These are phyloP conservation scores for Sussaba pulchella DNA, from an alignment of 2,888 invertebrate species.

Conservation along the genomic window DNA sequence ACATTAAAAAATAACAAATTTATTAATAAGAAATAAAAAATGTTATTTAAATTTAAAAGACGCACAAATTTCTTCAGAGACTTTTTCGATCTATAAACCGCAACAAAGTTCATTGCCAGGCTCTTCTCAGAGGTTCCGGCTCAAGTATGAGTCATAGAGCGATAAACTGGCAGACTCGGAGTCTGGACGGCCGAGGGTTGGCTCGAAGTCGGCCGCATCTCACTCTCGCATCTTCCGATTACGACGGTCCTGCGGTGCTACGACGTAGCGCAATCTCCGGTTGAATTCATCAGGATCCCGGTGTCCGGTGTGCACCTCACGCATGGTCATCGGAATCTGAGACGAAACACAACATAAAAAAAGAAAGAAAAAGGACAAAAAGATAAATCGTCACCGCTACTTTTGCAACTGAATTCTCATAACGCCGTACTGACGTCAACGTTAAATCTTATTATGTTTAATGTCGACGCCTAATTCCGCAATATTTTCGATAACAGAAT, in stretches of 20 bases:
- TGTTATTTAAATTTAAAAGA: not conserved
- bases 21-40: not conserved
- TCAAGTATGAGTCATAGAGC: slow-evolving; percentile 25
- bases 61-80: not conserved
- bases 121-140: not conserved
- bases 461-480: not conserved
- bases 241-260: not conserved
- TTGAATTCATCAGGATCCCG: not conserved
- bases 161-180: slow-evolving; percentile 23
- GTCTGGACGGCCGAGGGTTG: slow-evolving; percentile 39
- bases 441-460: not conserved
- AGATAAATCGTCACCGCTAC: slow-evolving; percentile 2
- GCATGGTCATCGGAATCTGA: slow-evolving; percentile 3
- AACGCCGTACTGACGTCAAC: slow-evolving; percentile 20
- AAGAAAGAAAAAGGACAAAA: not conserved
- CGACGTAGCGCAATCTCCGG: not conserved
- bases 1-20: too few relatives aligned
- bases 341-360: not conserved
- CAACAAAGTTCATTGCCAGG: not conserved
- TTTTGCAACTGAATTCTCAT: slow-evolving; percentile 7
- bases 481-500: not conserved
- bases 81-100: not conserved
- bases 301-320: slow-evolving; percentile 21
- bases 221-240: slow-evolving; percentile 28
- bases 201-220: not conserved